Evolutionary conservation across 2,888 invertebrate species (phyloP).

Genomic region (Diogma glabrata): DNA sequence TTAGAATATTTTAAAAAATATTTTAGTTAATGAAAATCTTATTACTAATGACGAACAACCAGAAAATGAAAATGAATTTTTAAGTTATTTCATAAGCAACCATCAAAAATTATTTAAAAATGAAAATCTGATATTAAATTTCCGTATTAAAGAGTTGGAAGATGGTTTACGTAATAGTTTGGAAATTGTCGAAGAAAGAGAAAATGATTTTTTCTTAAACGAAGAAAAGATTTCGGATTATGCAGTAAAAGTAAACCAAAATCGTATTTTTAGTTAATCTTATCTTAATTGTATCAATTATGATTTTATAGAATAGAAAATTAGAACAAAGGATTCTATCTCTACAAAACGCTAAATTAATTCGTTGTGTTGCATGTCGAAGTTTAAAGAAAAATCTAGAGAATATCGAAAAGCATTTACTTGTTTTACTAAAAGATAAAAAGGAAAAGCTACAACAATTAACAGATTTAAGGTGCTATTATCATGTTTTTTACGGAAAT

Average conservation of each 20-base stretch:
- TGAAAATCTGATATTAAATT: slow-evolving; percentile 28
- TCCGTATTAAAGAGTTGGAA: slow-evolving; percentile 66
- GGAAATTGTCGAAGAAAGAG: slow-evolving; percentile 44
- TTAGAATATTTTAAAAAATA: slow-evolving; percentile 6
- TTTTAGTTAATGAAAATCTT: slow-evolving; percentile 5
- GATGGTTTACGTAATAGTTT: slow-evolving; percentile 75
- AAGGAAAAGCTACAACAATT: slow-evolving; percentile 12
- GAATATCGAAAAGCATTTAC: slow-evolving; percentile 9
- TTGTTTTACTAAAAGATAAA: slow-evolving; percentile 11
- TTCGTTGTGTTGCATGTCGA: slow-evolving; percentile 12
- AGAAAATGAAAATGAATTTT: background rate
- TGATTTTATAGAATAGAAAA: slow-evolving; percentile 6
- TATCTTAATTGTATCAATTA: background rate
- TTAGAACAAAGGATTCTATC: slow-evolving; percentile 14
- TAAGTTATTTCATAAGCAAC: slow-evolving; percentile 1
- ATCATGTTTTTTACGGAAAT: slow-evolving; percentile 7
- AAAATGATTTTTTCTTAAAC: slow-evolving; percentile 32
- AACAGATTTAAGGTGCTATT: slow-evolving; percentile 12
- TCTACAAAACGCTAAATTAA: slow-evolving; percentile 12
- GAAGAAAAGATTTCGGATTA: slow-evolving; percentile 7
- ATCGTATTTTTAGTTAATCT: background rate
- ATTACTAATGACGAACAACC: background rate
- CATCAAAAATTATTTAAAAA: slow-evolving; percentile 1
- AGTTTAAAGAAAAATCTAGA: slow-evolving; percentile 8
- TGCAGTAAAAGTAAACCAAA: slow-evolving; percentile 6